These are phyloP conservation scores for Callithrix jacchus DNA, from an alignment of 2,113 vertebrate genomes.

Conservation along the genomic window DNA sequence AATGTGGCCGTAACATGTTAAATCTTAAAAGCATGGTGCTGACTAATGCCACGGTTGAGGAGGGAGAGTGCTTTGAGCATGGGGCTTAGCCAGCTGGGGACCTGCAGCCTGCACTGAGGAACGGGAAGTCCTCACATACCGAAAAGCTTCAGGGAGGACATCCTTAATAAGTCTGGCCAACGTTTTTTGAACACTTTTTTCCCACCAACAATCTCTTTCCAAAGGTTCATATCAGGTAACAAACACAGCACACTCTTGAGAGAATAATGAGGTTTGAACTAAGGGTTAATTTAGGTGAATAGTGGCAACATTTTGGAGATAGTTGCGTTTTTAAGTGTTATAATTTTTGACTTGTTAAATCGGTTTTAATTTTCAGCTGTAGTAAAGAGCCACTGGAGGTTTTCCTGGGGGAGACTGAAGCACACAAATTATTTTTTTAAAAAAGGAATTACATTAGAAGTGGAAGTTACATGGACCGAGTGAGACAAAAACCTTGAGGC, in stretches of 20 bases:
- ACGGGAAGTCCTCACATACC: background rate
- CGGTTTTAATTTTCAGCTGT: background rate
- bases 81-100: rapidly evolving
- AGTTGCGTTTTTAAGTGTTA: background rate
- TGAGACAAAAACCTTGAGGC: background rate
- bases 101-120: background rate
- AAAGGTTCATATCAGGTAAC: background rate
- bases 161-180: background rate
- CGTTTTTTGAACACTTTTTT: background rate
- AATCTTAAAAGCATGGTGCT: background rate
- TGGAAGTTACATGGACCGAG: no score
- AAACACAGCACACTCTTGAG: background rate
- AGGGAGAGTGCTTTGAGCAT: background rate
- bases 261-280: background rate
- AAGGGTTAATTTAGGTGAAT: background rate
- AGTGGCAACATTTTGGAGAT: background rate
- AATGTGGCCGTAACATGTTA: background rate
- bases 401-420: background rate
- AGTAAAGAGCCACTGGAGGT: background rate
- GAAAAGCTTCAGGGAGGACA: background rate
- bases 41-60: background rate
- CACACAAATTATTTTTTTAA: background rate
- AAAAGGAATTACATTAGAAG: background rate
- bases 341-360: background rate
- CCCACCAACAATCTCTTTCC: background rate